These are phyloP conservation scores for Takifugu flavidus DNA, from an alignment of 2,113 vertebrate genomes.

Conservation along the genomic window DNA sequence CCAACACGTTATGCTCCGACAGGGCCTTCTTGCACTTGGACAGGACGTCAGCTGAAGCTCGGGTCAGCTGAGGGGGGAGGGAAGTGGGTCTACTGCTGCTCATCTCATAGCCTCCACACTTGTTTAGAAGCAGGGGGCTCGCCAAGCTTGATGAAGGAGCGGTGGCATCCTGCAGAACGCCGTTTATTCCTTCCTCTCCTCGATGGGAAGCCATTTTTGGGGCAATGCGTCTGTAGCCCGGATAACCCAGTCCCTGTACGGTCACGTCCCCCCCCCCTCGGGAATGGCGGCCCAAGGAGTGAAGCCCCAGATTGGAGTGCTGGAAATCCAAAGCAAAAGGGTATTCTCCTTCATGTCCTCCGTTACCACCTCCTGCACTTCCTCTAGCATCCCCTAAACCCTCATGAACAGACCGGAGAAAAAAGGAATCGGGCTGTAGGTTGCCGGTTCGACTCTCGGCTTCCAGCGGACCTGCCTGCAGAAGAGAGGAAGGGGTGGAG, in stretches of 20 bases:
- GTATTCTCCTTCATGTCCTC: slow-evolving; percentile 65
- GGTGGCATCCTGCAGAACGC: slow-evolving; percentile 79
- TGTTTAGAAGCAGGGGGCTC: slow-evolving; percentile 81
- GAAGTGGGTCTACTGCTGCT: slow-evolving; percentile 64
- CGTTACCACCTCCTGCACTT: slow-evolving; percentile 61
- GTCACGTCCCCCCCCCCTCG: slow-evolving; percentile 70
- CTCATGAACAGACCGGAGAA: slow-evolving; percentile 85
- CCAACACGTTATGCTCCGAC: slow-evolving; percentile 95
- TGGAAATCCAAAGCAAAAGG: slow-evolving; percentile 89
- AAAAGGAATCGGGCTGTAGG: slow-evolving; percentile 80
- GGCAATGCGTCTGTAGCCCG: slow-evolving; percentile 90
- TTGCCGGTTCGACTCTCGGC: slow-evolving; percentile 70
- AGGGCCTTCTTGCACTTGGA: slow-evolving; percentile 98
- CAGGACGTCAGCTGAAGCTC: slow-evolving; percentile 94
- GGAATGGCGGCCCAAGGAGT: slow-evolving; percentile 80
- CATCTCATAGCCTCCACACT: slow-evolving; percentile 69
- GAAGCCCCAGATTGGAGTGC: slow-evolving; percentile 83
- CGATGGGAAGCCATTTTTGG: slow-evolving; percentile 79
- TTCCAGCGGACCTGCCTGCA: slow-evolving; percentile 60
- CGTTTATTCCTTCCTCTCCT: slow-evolving; percentile 77
- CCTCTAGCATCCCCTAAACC: slow-evolving; percentile 70
- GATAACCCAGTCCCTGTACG: slow-evolving; percentile 67
- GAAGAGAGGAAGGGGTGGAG: slow-evolving; percentile 71
- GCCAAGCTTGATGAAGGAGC: slow-evolving; percentile 65
- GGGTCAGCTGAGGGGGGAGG: slow-evolving; percentile 83